A percentile compares a stretch with the other conserved stretches of the same genome.
Evolutionary conservation across 2,888 invertebrate genomes (phyloP).

Genomic region (Drosophila subquinaria): DNA sequence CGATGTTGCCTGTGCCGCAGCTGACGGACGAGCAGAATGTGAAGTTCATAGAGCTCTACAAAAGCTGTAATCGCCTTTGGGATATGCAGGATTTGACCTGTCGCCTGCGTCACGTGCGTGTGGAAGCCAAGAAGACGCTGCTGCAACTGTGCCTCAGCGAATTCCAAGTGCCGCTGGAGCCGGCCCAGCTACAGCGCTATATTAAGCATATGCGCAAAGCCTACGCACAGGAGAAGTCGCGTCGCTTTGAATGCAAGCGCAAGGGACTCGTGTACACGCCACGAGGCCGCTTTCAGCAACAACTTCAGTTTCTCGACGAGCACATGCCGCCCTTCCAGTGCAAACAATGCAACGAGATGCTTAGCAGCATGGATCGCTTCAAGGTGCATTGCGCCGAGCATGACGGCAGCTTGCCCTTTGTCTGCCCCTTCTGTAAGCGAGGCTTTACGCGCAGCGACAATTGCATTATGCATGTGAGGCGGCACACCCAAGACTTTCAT

Average conservation of each 20-base stretch:
- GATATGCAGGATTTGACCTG: conserved; percentile 50
- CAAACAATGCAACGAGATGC: conserved; percentile 22
- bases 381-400: conserved; percentile 43
- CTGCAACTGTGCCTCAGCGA: conserved; percentile 42
- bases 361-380: conserved; percentile 42
- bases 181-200: conserved; percentile 28
- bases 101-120: conserved; percentile 38
- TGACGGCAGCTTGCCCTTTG: conserved; percentile 35
- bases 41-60: conserved; percentile 49
- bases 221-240: conserved; percentile 34
- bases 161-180: conserved; percentile 32
- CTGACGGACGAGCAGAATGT: conserved; percentile 36
- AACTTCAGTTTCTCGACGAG: conserved; percentile 39
- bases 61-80: conserved; percentile 31
- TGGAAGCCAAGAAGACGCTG: conserved; percentile 32
- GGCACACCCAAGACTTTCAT: conserved; percentile 44
- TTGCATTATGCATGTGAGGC: conserved; percentile 41
- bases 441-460: conserved; percentile 45
- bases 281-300: conserved; percentile 22
- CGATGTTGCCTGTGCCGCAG: conserved; percentile 28
- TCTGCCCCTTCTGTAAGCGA: conserved; percentile 38
- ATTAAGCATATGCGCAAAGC: conserved; percentile 26
- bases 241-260: conserved; percentile 20
- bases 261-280: conserved; percentile 8
- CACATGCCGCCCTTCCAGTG: conserved; percentile 47